These are phyloP conservation scores for Eupithecia inturbata DNA, from an alignment of 2,888 invertebrate genomes.

Conservation along the genomic window DNA sequence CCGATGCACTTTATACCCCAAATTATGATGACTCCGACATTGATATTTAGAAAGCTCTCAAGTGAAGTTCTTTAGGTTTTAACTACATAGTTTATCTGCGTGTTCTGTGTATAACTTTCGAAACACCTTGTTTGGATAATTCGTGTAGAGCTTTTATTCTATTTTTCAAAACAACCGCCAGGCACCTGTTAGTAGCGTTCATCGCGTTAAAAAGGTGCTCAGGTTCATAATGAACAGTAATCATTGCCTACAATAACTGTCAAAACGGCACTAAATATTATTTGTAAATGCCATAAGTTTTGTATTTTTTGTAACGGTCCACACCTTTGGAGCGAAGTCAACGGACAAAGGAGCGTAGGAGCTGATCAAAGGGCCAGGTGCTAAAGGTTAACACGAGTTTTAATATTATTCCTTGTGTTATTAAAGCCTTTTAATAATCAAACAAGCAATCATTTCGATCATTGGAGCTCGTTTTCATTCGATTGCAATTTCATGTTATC, in stretches of 20 bases:
- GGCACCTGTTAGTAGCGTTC: constrained; percentile 70
- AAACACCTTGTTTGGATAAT: constrained; percentile 1
- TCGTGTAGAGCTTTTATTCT: constrained; percentile 3
- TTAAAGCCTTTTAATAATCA: constrained; percentile 54
- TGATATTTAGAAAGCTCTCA: not conserved
- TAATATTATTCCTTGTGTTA: constrained; percentile 49
- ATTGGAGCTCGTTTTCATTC: constrained; percentile 16
- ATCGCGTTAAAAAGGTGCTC: constrained; percentile 65
- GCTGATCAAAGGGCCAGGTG: constrained; percentile 67
- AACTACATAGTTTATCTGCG: not conserved
- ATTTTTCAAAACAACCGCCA: constrained; percentile 10
- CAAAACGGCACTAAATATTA: constrained; percentile 82
- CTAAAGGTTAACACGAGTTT: constrained; percentile 65
- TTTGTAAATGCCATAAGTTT: constrained; percentile 80
- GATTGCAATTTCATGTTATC: constrained; percentile 6
- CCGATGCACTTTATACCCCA: constrained; percentile 63
- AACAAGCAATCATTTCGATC: constrained; percentile 51
- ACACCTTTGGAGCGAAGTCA: constrained; percentile 67
- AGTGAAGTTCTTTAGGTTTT: not conserved
- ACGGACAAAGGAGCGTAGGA: constrained; percentile 63
- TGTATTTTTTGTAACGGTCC: constrained; percentile 77
- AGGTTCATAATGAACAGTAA: constrained; percentile 74
- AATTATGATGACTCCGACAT: constrained; percentile 53
- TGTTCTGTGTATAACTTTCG: not conserved
- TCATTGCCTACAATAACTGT: constrained; percentile 82